Evolutionary conservation across 53 echinoderm and acorn worm genomes (phyloP).

Genomic region (Actinopyga echinites): DNA sequence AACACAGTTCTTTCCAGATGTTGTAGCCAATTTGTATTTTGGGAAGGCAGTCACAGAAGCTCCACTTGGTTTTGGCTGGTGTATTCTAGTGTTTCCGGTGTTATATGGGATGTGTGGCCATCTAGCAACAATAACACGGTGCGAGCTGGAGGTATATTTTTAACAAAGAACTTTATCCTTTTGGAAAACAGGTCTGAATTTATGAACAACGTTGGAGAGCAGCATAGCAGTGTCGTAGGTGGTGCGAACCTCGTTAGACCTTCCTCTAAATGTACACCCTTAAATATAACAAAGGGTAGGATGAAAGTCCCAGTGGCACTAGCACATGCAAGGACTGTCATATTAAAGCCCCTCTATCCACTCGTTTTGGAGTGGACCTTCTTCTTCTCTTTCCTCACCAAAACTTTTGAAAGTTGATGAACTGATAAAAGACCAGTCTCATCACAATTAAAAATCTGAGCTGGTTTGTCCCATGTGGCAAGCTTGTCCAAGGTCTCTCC

Average conservation of each 20-base stretch:
- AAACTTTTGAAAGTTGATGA: slow-evolving; percentile 32
- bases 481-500: slow-evolving; percentile 15
- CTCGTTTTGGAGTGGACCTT: slow-evolving; percentile 62
- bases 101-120: slow-evolving; percentile 46
- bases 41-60: slow-evolving; percentile 54
- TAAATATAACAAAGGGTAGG: slow-evolving; percentile 53
- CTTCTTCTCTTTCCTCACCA: slow-evolving; percentile 50
- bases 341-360: slow-evolving; percentile 52
- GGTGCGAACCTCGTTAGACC: slow-evolving; percentile 43
- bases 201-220: slow-evolving; percentile 25
- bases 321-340: slow-evolving; percentile 45
- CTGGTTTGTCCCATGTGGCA: slow-evolving; percentile 26
- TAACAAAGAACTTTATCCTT: slow-evolving; percentile 49
- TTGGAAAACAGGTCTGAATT: slow-evolving; percentile 47
- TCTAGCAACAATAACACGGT: slow-evolving; percentile 48
- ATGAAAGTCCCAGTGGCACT: slow-evolving; percentile 50
- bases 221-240: slow-evolving; percentile 47
- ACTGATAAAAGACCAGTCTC: slow-evolving; percentile 46
- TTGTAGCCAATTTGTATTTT: slow-evolving; percentile 61
- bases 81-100: slow-evolving; percentile 29
- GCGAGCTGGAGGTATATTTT: slow-evolving; percentile 16
- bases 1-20: slow-evolving; percentile 53
- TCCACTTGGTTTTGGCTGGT: slow-evolving; percentile 25
- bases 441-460: slow-evolving; percentile 49
- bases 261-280: slow-evolving; percentile 43